Base-by-base conservation (phyloP, 2,888 invertebrate species). In the Cremastinae sp. region DNA sequence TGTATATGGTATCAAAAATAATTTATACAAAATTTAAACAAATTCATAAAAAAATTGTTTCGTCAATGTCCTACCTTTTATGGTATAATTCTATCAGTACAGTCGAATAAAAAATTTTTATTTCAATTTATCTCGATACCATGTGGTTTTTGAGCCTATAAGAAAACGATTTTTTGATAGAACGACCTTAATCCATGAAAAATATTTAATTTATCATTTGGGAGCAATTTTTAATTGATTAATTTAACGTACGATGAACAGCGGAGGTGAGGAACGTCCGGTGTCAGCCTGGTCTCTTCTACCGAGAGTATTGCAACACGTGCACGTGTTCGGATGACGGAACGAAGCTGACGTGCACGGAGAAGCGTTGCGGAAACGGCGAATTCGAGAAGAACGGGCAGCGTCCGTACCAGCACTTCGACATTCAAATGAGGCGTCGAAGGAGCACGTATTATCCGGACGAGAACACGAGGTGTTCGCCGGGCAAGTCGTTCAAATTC, bases 261-360 rank as follows among this genome's bases (percentile, higher is more conserved):
- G 53, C 41, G 18, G 64, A 45, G 41, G 51, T 41, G 10, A 56
- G 36, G 22, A 43, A 38, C 4, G 16, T 1, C 18, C 5, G 14
- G 1, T 74, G 74, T 53, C 20, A 34, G 0, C 82, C 83, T n/a
- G 79, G 81, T 20, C 69, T 47, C 7, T 16, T 41, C 1, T 79
- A 75, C 18, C 78, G 70, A 43, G 62, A 92, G 71, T 92, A 92
- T 64, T 93, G 93, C 86, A 93, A 93, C 81, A 91, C 90, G 84
- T 93, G 93, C 81, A 90, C 91, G 12, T 93, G 93, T 82, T 91
- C 91, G 72, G 84, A 90, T 10, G 92, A 92, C 59, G 74, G 74
- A 8, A 28, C n/a, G 12, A 8, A 2, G 0, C 36, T 36, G 0
- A n/a, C 1, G 0, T 84, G 84, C 47, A 82, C 82, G 1, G 74